Evolutionary conservation across 2,797 vertebrate genomes (phyloP).

Genomic region (Muraenolepis orangiensis): DNA sequence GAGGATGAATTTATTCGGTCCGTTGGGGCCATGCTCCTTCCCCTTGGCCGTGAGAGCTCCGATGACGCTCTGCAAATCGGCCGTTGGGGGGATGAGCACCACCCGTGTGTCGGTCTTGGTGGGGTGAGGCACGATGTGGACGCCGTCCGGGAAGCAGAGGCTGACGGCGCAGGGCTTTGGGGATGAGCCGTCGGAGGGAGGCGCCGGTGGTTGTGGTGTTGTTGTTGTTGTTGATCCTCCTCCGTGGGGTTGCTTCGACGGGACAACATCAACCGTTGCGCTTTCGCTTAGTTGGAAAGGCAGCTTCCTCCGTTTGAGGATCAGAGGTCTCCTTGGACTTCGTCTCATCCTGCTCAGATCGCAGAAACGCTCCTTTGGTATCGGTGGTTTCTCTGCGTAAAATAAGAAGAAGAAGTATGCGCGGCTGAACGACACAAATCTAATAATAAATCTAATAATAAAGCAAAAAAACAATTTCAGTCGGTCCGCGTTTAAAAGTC

Average conservation of each 20-base stretch:
- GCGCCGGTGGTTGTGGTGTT: neutral
- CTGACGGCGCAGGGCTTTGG: neutral
- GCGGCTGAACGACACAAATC: too few species aligned
- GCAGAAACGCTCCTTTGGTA: conserved; percentile 45
- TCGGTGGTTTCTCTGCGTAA: conserved; percentile 43
- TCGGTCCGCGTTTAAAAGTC: too few species aligned
- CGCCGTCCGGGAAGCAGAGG: conserved; percentile 69
- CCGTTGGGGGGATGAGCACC: conserved; percentile 81
- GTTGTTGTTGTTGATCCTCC: conserved; percentile 18
- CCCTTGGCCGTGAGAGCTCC: conserved; percentile 84
- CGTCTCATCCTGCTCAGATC: conserved; percentile 82
- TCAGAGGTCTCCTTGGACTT: conserved; percentile 90
- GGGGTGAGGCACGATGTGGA: conserved; percentile 86
- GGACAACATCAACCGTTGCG: conserved; percentile 16
- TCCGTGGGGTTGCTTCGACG: conserved; percentile 38
- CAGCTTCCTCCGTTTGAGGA: conserved; percentile 90
- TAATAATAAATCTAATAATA: too few species aligned
- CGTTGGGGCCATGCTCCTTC: conserved; percentile 80
- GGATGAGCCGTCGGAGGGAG: neutral
- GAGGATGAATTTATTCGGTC: conserved; percentile 92
- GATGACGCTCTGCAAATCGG: conserved; percentile 85
- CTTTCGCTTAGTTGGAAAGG: conserved; percentile 75
- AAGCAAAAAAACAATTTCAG: too few species aligned
- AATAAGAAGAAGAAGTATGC: conserved; percentile 19
- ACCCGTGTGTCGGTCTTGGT: conserved; percentile 85